phyloP scores from a whole-genome alignment of 2,113 vertebrate genomes.

The Salvator merianae region DNA sequence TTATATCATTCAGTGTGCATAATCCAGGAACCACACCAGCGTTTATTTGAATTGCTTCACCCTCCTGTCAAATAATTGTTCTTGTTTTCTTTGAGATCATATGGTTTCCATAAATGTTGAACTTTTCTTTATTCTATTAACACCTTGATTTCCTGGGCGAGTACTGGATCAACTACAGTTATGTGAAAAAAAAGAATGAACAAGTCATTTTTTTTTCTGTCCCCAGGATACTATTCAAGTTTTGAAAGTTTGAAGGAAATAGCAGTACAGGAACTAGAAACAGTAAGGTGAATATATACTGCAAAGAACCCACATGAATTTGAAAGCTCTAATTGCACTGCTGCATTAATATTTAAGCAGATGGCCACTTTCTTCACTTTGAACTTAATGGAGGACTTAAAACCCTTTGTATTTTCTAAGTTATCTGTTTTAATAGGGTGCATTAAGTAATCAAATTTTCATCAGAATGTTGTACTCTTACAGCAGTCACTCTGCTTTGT shows the following conservation, averaged over 20 bases:
- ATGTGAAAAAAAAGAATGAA: neutral
- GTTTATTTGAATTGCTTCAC: neutral
- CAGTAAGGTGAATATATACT: neutral
- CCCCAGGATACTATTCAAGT: neutral
- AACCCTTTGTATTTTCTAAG: slow-evolving; percentile 1
- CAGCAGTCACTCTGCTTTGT: too few relatives aligned
- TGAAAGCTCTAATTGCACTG: neutral
- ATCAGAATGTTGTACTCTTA: neutral
- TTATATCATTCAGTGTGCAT: neutral
- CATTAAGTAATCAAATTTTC: neutral
- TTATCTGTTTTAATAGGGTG: neutral
- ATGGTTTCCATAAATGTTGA: neutral
- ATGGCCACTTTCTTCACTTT: fast-evolving
- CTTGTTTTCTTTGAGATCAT: slow-evolving; percentile 9
- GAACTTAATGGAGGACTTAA: neutral
- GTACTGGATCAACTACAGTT: neutral
- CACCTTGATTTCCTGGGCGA: neutral
- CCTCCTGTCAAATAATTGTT: neutral
- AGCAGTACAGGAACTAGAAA: neutral
- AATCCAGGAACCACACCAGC: slow-evolving; percentile 19
- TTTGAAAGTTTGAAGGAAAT: neutral
- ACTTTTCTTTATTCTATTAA: neutral
- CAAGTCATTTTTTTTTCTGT: neutral
- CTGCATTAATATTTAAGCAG: neutral
- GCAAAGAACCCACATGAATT: neutral